A percentile compares a stretch with the other conserved stretches of the same genome.
phyloP scores from a whole-genome alignment of 35 echinoderm and acorn worm species.

The Eucidaris tribuloides region DNA sequence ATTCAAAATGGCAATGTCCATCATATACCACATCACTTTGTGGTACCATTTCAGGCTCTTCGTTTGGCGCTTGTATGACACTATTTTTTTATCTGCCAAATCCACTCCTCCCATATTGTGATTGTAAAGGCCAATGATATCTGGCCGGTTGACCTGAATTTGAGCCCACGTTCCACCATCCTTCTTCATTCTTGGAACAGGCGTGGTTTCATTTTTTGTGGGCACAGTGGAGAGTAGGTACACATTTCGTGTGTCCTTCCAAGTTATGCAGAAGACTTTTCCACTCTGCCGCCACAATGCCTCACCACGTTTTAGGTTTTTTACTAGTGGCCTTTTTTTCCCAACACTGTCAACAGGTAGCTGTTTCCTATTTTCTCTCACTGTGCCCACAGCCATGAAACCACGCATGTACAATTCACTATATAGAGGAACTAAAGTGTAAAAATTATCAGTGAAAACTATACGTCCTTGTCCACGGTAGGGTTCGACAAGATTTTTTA shows the following conservation, averaged over 20 bases:
- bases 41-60: background rate
- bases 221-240: background rate
- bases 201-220: background rate
- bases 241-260: background rate
- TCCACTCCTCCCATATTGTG: background rate
- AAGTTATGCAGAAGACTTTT: background rate
- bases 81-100: background rate
- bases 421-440: background rate
- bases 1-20: background rate
- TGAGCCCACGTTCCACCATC: background rate
- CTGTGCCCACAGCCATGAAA: background rate
- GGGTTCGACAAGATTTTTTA: background rate
- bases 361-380: background rate
- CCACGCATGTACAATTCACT: background rate
- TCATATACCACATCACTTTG: background rate
- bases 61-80: background rate
- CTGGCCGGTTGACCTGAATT: background rate
- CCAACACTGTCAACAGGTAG: background rate
- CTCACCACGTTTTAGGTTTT: background rate
- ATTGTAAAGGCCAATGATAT: background rate
- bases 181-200: background rate
- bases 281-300: background rate
- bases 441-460: background rate
- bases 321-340: background rate
- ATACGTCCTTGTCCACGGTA: background rate